These are phyloP conservation scores for Australoheros facetus DNA, from an alignment of 2,797 vertebrate genomes.

Conservation along the genomic window DNA sequence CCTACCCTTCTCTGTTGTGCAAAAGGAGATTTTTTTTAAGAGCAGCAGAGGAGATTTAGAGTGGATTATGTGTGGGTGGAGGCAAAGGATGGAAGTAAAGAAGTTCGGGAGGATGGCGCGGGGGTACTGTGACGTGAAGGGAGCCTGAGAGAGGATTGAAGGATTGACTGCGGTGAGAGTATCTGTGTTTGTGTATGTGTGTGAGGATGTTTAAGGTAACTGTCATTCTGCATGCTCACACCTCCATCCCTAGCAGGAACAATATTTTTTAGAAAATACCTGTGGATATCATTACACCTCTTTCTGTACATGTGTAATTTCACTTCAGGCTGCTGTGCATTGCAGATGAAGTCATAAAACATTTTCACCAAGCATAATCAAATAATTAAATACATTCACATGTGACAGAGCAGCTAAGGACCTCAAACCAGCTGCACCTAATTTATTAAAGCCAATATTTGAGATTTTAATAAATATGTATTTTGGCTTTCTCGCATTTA, in stretches of 20 bases:
- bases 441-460: not conserved
- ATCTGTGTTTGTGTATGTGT: conserved; percentile 8
- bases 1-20: conserved; percentile 20
- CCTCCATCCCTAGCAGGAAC: conserved; percentile 4
- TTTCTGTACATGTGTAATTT: not conserved
- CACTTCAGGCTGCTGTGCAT: not conserved
- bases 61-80: conserved; percentile 49
- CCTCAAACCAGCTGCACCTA: not conserved
- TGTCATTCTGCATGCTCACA: not conserved
- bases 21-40: conserved; percentile 27
- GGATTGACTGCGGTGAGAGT: not conserved
- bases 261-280: conserved; percentile 31
- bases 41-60: conserved; percentile 37
- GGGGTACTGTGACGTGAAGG: conserved; percentile 30
- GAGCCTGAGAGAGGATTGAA: conserved; percentile 1
- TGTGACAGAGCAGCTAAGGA: not conserved
- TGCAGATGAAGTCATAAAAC: not conserved
- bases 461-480: not conserved
- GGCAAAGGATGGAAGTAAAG: conserved; percentile 35
- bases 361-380: not conserved
- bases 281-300: conserved; percentile 9
- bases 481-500: not conserved
- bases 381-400: conserved; percentile 5
- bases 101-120: conserved; percentile 13
- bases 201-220: conserved; percentile 2